Percentiles rank a stretch among this genome's conserved stretches.
These are phyloP conservation scores for Andrena flavipes DNA, from an alignment of 2,888 invertebrate genomes.

Conservation along the genomic window DNA sequence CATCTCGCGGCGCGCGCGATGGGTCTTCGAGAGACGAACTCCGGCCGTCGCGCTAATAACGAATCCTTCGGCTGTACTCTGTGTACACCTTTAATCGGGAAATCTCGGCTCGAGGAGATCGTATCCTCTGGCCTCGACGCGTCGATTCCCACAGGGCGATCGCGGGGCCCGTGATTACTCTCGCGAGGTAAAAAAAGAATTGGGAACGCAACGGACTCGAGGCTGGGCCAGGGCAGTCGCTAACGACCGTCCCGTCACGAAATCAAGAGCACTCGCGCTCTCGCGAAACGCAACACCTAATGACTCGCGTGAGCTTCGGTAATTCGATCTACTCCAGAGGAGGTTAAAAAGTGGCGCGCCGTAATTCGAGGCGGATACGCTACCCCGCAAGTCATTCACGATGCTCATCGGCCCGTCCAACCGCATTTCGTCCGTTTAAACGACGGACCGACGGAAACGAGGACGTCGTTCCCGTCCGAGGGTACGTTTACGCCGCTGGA, in stretches of 20 bases:
- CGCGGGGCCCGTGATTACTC: not conserved
- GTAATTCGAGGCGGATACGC: conserved; percentile 69
- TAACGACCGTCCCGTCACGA: conserved; percentile 41
- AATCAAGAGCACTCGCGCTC: conserved; percentile 35
- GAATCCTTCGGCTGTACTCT: no score
- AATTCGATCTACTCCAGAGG: conserved; percentile 62
- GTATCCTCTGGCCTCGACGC: no score
- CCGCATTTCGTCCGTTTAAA: conserved; percentile 55
- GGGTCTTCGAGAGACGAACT: no score
- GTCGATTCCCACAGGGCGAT: not conserved
- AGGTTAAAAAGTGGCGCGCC: conserved; percentile 61
- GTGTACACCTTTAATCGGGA: no score
- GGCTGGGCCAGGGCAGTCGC: conserved; percentile 13
- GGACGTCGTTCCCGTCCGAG: conserved; percentile 22
- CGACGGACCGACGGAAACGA: conserved; percentile 43
- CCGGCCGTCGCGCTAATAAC: no score
- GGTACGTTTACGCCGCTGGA: not conserved
- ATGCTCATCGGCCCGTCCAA: conserved; percentile 60
- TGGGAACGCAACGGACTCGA: not conserved
- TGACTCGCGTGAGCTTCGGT: conserved; percentile 68
- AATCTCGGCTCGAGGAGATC: no score
- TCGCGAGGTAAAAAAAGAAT: not conserved
- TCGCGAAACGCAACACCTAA: conserved; percentile 63
- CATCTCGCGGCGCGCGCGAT: no score
- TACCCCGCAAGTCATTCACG: conserved; percentile 61